These are phyloP conservation scores for Schizothorax lantsangensis DNA, from an alignment of 2,797 vertebrate species.

Conservation along the genomic window DNA sequence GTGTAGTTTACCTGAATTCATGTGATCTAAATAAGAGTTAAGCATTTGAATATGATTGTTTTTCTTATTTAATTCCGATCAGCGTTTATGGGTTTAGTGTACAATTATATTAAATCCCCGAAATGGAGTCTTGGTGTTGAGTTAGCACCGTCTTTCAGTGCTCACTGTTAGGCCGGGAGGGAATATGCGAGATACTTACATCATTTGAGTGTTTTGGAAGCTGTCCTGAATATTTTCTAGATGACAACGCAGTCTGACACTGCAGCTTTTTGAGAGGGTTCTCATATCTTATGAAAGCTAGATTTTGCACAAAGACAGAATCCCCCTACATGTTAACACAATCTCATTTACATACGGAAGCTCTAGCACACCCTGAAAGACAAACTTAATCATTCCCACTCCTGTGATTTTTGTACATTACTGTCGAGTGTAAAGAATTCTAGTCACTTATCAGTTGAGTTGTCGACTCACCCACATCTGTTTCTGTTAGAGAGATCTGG, in stretches of 20 bases:
- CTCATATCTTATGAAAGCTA: conserved; percentile 49
- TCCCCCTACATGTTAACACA: background rate
- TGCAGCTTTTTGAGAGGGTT: conserved; percentile 58
- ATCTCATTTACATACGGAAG: conserved; percentile 1
- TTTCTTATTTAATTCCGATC: background rate
- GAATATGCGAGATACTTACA: conserved; percentile 76
- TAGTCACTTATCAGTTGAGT: background rate
- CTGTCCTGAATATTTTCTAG: conserved; percentile 63
- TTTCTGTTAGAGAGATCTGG: conserved; percentile 2
- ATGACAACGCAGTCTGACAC: conserved; percentile 63
- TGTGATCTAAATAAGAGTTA: background rate
- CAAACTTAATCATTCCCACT: background rate
- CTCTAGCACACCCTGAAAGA: background rate
- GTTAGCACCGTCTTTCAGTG: conserved; percentile 50
- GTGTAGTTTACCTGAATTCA: background rate
- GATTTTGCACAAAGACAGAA: background rate
- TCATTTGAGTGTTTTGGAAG: conserved; percentile 63
- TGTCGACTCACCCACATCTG: conserved; percentile 19
- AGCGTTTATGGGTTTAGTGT: background rate
- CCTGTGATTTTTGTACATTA: background rate
- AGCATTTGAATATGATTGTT: background rate
- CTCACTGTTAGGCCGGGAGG: conserved; percentile 67
- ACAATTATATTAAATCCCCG: background rate
- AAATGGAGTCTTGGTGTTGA: conserved; percentile 62
- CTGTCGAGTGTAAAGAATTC: background rate